Base-by-base conservation (phyloP, 2,888 invertebrate species). In the Gasteruption jaculator region DNA sequence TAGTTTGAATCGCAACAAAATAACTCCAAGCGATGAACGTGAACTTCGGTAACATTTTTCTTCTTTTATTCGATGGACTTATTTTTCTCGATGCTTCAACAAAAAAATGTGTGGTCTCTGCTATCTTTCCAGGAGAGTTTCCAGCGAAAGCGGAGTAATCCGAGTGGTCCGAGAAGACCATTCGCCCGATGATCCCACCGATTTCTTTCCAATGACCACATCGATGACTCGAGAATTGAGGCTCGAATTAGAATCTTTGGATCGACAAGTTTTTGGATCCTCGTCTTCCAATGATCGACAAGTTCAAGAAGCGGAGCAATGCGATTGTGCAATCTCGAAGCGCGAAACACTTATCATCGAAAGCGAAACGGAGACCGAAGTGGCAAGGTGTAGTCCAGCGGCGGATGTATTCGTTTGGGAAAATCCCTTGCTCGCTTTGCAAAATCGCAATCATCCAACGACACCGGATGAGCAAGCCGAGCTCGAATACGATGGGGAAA, bases 141-240 rank as follows among this genome's bases (percentile, higher is more conserved):
- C 65, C 1, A 65, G 61, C 44, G 66, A 66, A 25, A 61, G 63
- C 19, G 61, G 61, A 21, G 61, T 62, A 3, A 55, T 61, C n/a
- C 54, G 57, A 30, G 56, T 58, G 1, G 42, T 58, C 3, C 57
- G 58, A 15, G 68, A 70, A 26, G 57, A 58, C 6, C 59, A 54
- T 38, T 87, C 87, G 48, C 86, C 86, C 0, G 87, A 88, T 54
- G 87, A 89, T 65, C 83, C 85, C 2, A 84, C 86, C 54, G 74
- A 74, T 37, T 90, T 89, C 65, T 86, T 86, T 61, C 89, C 90
- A 3, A 85, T 91, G 83, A 87, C 88, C 1, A 90, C 88, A 4
- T 87, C 90, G 3, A 86, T 90, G 74, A 90, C 90, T 1, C 78
- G 88, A 56, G 90, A 91, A 65, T 71, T 91, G 56, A 78, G 85